Evolutionary conservation across 2,797 vertebrate species (phyloP).

Genomic region (Neoniphon sammara): DNA sequence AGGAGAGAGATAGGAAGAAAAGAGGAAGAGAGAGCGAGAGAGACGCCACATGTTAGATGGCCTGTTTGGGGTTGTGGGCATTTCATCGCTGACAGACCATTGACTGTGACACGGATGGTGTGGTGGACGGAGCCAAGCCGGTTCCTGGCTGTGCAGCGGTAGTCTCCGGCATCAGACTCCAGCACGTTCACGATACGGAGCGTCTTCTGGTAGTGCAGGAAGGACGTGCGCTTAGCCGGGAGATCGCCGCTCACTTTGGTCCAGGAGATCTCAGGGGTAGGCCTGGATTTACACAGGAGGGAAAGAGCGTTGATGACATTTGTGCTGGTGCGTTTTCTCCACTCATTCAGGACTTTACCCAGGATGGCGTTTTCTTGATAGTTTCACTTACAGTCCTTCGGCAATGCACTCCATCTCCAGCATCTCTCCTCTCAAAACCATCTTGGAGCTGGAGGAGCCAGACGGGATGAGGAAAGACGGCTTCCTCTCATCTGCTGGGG

Average conservation of each 20-base stretch:
- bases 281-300: slow-evolving; percentile 77
- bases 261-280: slow-evolving; percentile 93
- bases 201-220: slow-evolving; percentile 91
- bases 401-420: slow-evolving; percentile 96
- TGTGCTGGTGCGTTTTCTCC: slow-evolving; percentile 32
- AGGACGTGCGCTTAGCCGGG: slow-evolving; percentile 84
- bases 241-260: slow-evolving; percentile 90
- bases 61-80: not conserved
- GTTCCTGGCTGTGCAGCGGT: slow-evolving; percentile 93
- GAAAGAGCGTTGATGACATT: slow-evolving; percentile 22
- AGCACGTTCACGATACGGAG: slow-evolving; percentile 90
- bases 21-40: not conserved
- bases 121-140: slow-evolving; percentile 85
- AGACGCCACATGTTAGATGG: not conserved
- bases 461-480: slow-evolving; percentile 90
- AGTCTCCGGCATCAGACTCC: slow-evolving; percentile 92
- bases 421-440: slow-evolving; percentile 90
- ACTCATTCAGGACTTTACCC: slow-evolving; percentile 25
- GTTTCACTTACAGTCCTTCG: slow-evolving; percentile 92
- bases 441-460: slow-evolving; percentile 87
- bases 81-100: slow-evolving; percentile 82
- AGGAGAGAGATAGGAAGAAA: not conserved
- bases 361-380: slow-evolving; percentile 5
- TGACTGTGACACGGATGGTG: slow-evolving; percentile 90
- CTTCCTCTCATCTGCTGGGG: slow-evolving; percentile 84